These are phyloP conservation scores for Pocota personata DNA, from an alignment of 2,888 invertebrate species.

Conservation along the genomic window DNA sequence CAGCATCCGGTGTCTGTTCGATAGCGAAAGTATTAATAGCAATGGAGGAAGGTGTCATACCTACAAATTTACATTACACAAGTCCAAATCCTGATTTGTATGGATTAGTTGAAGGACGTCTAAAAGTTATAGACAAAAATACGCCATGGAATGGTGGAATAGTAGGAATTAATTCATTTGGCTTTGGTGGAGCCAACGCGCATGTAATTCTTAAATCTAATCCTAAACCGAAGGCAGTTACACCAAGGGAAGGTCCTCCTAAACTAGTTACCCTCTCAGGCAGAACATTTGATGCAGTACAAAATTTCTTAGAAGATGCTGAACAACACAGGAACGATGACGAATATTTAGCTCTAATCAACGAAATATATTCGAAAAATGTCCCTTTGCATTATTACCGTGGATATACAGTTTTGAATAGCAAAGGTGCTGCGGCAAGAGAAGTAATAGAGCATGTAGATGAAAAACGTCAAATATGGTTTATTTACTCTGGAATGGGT, in stretches of 20 bases:
- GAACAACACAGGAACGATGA: conserved; percentile 86
- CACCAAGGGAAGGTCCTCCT: conserved; percentile 85
- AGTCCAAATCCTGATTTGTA: conserved; percentile 95
- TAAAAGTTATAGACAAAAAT: conserved; percentile 94
- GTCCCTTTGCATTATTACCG: conserved; percentile 91
- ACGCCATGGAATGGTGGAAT: conserved; percentile 95
- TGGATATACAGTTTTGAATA: conserved; percentile 90
- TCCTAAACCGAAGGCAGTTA: conserved; percentile 86
- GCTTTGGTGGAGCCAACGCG: conserved; percentile 99
- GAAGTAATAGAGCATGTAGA: conserved; percentile 84
- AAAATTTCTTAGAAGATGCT: conserved; percentile 86
- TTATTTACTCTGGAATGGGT: conserved; percentile 98
- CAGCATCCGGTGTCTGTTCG: conserved; percentile 95
- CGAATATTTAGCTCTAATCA: conserved; percentile 90
- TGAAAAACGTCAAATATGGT: conserved; percentile 94
- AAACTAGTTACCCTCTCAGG: conserved; percentile 92
- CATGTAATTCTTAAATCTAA: conserved; percentile 93
- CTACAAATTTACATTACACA: conserved; percentile 94
- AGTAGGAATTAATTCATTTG: conserved; percentile 97
- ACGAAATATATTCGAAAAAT: conserved; percentile 88
- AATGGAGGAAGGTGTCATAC: conserved; percentile 95
- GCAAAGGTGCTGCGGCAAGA: conserved; percentile 81
- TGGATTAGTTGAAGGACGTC: conserved; percentile 93
- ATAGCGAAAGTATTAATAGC: conserved; percentile 95
- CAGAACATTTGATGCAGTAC: conserved; percentile 91